A percentile compares a stretch with the other conserved stretches of the same genome.
Evolutionary conservation across 2,797 vertebrate species (phyloP).

Genomic region (Dryobates pubescens): DNA sequence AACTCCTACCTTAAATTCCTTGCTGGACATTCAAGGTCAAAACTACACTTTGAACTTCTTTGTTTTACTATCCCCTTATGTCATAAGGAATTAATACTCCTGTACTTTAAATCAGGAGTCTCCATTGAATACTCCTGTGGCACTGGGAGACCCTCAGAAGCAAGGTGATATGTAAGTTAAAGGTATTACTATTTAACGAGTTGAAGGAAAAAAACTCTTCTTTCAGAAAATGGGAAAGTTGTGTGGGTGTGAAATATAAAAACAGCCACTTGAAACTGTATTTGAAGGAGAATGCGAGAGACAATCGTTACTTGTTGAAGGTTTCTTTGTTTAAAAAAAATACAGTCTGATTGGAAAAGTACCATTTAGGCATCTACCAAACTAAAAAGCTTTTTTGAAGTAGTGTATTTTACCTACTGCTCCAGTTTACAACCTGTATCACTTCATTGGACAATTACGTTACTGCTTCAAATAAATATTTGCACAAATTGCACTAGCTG

Average conservation of each 20-base stretch:
- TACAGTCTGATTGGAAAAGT: neutral
- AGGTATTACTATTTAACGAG: neutral
- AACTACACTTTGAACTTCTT: neutral
- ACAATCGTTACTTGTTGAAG: neutral
- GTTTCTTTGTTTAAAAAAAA: neutral
- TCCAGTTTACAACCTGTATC: conserved; percentile 12
- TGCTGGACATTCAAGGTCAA: neutral
- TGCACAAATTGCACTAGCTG: conserved; percentile 30
- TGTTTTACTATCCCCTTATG: neutral
- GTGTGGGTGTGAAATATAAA: neutral
- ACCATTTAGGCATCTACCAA: neutral
- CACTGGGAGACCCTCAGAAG: neutral
- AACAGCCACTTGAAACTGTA: neutral
- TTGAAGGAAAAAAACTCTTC: neutral
- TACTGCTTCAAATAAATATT: conserved; percentile 37
- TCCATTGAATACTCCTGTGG: neutral
- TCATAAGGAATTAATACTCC: neutral
- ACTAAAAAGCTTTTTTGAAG: neutral
- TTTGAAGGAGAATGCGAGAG: neutral
- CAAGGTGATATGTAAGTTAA: neutral
- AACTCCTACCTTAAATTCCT: neutral
- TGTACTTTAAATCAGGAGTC: neutral
- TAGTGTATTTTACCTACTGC: neutral
- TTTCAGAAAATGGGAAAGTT: conserved; percentile 9
- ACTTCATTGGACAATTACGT: neutral